Conservation (phyloP, 2,888 invertebrate species). For the Drosophila borborema region DNA sequence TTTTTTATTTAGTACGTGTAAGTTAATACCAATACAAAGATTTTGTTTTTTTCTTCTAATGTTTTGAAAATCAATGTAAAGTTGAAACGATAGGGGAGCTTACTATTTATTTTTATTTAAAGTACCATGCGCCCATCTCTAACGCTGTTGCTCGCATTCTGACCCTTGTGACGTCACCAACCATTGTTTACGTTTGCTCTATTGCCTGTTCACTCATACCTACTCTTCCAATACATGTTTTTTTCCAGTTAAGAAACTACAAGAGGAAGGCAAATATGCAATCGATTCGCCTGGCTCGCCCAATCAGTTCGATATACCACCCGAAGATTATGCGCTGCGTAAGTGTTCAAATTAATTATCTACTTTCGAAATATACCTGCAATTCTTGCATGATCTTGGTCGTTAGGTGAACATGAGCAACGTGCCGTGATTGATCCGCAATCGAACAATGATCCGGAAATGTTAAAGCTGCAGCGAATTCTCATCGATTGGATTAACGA, state of each 20-base stretch:
- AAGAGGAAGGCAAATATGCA: slow-evolving; percentile 97
- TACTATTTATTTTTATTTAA: neutral
- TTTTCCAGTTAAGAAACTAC: slow-evolving; percentile 94
- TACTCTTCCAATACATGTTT: neutral
- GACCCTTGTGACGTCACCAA: slow-evolving; percentile 59
- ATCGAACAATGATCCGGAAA: slow-evolving; percentile 94
- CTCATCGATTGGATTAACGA: slow-evolving; percentile 99
- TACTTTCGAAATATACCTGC: neutral
- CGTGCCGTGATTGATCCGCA: slow-evolving; percentile 97
- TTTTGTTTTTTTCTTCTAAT: neutral
- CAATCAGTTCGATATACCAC: slow-evolving; percentile 93
- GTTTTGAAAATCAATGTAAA: neutral
- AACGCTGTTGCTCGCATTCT: neutral
- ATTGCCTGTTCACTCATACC: slow-evolving; percentile 12
- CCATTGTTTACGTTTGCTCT: slow-evolving; percentile 54
- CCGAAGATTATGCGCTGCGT: slow-evolving; percentile 97
- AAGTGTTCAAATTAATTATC: slow-evolving; percentile 76
- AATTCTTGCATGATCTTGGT: neutral
- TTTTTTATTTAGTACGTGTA: neutral
- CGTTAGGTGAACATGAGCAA: slow-evolving; percentile 96
- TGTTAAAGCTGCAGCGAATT: slow-evolving; percentile 93
- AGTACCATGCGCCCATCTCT: neutral
- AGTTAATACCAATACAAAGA: neutral
- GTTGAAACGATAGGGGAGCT: neutral
- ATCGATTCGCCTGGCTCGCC: slow-evolving; percentile 98